Evolutionary conservation across 2,888 invertebrate genomes (phyloP).

Genomic region (Xanthostigma xanthostigma): DNA sequence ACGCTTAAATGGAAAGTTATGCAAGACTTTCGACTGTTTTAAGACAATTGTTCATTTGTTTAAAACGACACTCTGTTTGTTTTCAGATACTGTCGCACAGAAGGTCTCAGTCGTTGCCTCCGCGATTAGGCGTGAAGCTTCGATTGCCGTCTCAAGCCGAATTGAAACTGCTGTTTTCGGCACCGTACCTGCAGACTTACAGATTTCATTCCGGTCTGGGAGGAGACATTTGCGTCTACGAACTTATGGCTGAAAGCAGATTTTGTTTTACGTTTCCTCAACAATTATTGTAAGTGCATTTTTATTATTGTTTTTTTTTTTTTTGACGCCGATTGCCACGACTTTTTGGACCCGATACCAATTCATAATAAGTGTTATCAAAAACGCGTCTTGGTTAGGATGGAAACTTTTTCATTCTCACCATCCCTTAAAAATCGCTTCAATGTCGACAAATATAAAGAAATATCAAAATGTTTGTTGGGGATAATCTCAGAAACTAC

Average conservation of each 20-base stretch:
- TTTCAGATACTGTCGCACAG: constrained; percentile 42
- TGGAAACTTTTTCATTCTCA: no score
- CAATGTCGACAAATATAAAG: no score
- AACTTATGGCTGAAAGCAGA: constrained; percentile 82
- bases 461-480: no score
- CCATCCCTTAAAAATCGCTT: no score
- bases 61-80: constrained; percentile 1
- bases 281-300: constrained; percentile 62
- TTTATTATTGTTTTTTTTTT: neutral
- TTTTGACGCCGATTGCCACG: no score
- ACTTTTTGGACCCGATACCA: no score
- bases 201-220: constrained; percentile 84
- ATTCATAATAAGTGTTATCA: no score
- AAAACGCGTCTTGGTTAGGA: no score
- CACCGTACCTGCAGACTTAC: constrained; percentile 59
- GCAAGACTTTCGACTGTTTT: no score
- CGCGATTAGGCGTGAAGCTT: constrained; percentile 63
- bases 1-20: no score
- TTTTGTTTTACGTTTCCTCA: constrained; percentile 74
- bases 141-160: constrained; percentile 69
- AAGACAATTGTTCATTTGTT: no score
- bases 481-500: no score
- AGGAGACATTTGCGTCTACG: constrained; percentile 85
- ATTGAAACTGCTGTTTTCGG: constrained; percentile 55
- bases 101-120: constrained; percentile 73